phyloP scores from a whole-genome alignment of 2,113 vertebrate species.

The Corydoras sp. region DNA sequence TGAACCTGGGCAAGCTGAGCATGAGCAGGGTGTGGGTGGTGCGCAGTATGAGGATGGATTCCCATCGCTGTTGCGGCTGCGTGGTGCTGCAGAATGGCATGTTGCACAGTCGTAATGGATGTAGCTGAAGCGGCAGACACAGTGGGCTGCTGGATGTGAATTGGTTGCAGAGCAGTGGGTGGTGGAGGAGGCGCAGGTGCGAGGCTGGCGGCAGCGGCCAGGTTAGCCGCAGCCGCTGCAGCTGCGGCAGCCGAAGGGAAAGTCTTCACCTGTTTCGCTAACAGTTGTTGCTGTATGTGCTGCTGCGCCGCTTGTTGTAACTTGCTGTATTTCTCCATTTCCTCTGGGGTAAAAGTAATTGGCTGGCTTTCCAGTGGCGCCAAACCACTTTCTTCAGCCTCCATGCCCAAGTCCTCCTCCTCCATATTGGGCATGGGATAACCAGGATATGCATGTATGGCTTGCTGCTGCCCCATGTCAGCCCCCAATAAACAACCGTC shows the following conservation, averaged over 20 bases:
- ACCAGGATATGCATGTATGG: slow-evolving; percentile 70
- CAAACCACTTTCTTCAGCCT: slow-evolving; percentile 83
- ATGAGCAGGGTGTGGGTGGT: slow-evolving; percentile 80
- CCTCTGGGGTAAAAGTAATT: slow-evolving; percentile 94
- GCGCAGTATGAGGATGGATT: slow-evolving; percentile 78
- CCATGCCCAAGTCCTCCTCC: slow-evolving; percentile 72
- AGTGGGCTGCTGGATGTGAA: slow-evolving; percentile 90
- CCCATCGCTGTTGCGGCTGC: slow-evolving; percentile 86
- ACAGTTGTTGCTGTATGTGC: slow-evolving; percentile 96
- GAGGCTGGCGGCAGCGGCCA: slow-evolving; percentile 59
- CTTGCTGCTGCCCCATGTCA: slow-evolving; percentile 66
- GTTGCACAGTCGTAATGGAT: slow-evolving; percentile 90
- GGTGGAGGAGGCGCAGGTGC: slow-evolving; percentile 69
- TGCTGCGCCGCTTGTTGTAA: slow-evolving; percentile 96
- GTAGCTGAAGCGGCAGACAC: slow-evolving; percentile 78
- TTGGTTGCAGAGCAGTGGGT: slow-evolving; percentile 72
- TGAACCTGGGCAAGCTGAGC: slow-evolving; percentile 92
- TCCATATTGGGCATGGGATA: slow-evolving; percentile 74
- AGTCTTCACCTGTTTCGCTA: slow-evolving; percentile 93
- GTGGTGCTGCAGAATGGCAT: slow-evolving; percentile 92
- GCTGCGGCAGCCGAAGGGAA: slow-evolving; percentile 81
- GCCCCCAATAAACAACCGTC: slow-evolving; percentile 68
- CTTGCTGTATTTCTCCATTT: slow-evolving; percentile 99
- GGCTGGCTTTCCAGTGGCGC: slow-evolving; percentile 94
- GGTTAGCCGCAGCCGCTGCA: slow-evolving; percentile 64